A percentile compares a stretch with the other conserved stretches of the same genome.
Conservation (phyloP, 2,797 vertebrate genomes). For the Sphaeramia orbicularis region DNA sequence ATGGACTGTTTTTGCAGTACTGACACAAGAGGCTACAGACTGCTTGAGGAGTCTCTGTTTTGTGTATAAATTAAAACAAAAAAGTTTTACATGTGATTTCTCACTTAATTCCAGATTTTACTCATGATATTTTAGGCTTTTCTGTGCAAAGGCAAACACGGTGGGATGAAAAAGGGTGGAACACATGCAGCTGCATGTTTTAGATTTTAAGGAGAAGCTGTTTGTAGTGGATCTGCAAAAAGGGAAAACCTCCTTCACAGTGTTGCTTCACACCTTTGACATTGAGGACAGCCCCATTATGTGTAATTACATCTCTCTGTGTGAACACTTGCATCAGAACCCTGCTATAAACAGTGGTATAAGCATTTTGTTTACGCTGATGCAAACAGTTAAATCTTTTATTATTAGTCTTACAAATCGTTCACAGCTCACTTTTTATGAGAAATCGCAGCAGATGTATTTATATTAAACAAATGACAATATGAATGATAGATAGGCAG, state of each 20-base stretch:
- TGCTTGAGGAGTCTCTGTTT: slow-evolving; percentile 29
- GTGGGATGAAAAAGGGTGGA: background rate
- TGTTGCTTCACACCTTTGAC: slow-evolving; percentile 2
- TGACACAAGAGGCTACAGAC: slow-evolving; percentile 16
- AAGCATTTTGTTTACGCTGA: no score
- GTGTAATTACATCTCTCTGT: slow-evolving; percentile 11
- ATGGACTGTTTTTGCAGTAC: background rate
- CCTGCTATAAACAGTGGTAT: background rate
- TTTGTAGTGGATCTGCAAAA: slow-evolving; percentile 17
- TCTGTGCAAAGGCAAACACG: background rate
- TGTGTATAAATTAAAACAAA: slow-evolving; percentile 22
- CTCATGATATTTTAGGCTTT: background rate
- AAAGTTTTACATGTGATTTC: slow-evolving; percentile 12
- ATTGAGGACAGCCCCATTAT: slow-evolving; percentile 12
- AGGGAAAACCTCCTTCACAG: slow-evolving; percentile 11
- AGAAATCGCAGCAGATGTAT: no score
- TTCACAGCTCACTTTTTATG: no score
- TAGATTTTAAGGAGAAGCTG: slow-evolving; percentile 7
- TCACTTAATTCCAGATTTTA: slow-evolving; percentile 12
- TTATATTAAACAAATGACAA: no score
- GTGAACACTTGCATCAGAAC: slow-evolving; percentile 1
- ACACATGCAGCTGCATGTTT: slow-evolving; percentile 40
- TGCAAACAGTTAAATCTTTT: no score
- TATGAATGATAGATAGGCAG: no score
- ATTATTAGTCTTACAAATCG: no score